Percentiles rank a stretch among this genome's conserved stretches.
phyloP scores from a whole-genome alignment of 53 echinoderm and acorn worm species.

The Astropecten irregularis region DNA sequence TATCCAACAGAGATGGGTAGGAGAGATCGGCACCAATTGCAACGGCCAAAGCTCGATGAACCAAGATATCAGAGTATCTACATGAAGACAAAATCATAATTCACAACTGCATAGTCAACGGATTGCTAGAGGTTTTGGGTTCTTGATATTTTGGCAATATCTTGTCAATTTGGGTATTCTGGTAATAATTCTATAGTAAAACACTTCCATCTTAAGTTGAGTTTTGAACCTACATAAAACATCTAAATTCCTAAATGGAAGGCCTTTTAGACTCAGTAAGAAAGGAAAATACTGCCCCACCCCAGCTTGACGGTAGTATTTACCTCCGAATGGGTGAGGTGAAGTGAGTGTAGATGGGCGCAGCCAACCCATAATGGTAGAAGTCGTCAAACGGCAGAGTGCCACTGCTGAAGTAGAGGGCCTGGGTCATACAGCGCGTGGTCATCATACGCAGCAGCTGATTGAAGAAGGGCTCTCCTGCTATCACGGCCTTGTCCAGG shows the following conservation, averaged over 20 bases:
- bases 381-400: slow-evolving; percentile 83
- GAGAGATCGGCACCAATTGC: slow-evolving; percentile 77
- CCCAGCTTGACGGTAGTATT: no score
- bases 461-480: slow-evolving; percentile 86
- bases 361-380: slow-evolving; percentile 90
- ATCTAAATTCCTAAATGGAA: no score
- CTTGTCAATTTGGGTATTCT: no score
- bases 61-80: slow-evolving; percentile 96
- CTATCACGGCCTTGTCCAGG: slow-evolving; percentile 79
- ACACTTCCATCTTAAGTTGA: no score
- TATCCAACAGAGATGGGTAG: slow-evolving; percentile 83
- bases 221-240: no score
- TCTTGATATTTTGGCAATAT: no score
- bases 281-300: background rate
- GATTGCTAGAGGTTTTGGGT: no score
- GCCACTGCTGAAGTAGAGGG: slow-evolving; percentile 96
- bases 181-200: no score
- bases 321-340: slow-evolving; percentile 99
- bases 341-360: slow-evolving; percentile 98
- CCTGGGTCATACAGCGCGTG: slow-evolving; percentile 96
- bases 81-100: background rate
- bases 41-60: slow-evolving; percentile 91
- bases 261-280: no score
- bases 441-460: slow-evolving; percentile 93
- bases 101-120: no score